These are phyloP conservation scores for Plutomurus gul DNA, from an alignment of 1,140 invertebrate species.

Conservation along the genomic window DNA sequence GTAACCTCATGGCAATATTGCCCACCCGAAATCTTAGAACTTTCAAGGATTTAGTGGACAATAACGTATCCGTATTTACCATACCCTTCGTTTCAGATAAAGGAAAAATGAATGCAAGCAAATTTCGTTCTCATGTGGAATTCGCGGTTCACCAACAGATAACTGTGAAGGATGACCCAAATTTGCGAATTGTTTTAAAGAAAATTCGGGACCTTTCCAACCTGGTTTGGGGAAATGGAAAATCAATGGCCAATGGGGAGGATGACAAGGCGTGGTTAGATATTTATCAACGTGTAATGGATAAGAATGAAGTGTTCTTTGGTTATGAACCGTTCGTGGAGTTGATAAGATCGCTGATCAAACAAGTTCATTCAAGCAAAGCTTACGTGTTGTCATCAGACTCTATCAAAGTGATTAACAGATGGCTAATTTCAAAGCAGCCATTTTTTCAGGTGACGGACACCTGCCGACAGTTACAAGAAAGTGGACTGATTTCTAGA, in stretches of 20 bases:
- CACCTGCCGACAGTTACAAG: neutral
- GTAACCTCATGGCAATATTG: neutral
- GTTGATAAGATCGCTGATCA: neutral
- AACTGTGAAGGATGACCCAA: neutral
- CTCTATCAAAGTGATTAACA: neutral
- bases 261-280: neutral
- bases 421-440: neutral
- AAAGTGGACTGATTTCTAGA: neutral
- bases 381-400: neutral
- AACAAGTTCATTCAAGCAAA: neutral
- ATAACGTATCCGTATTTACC: neutral
- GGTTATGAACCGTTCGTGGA: neutral
- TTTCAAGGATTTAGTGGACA: neutral
- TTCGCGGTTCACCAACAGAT: neutral
- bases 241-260: neutral
- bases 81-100: too few relatives aligned
- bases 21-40: neutral
- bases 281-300: neutral
- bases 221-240: neutral
- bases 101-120: too few relatives aligned
- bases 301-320: neutral
- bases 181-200: neutral
- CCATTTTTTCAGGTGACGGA: neutral
- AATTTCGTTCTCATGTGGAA: neutral
- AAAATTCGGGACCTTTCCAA: neutral